Evolutionary conservation across 2,113 vertebrate genomes (phyloP).

Genomic region (Calidris pygmaea): DNA sequence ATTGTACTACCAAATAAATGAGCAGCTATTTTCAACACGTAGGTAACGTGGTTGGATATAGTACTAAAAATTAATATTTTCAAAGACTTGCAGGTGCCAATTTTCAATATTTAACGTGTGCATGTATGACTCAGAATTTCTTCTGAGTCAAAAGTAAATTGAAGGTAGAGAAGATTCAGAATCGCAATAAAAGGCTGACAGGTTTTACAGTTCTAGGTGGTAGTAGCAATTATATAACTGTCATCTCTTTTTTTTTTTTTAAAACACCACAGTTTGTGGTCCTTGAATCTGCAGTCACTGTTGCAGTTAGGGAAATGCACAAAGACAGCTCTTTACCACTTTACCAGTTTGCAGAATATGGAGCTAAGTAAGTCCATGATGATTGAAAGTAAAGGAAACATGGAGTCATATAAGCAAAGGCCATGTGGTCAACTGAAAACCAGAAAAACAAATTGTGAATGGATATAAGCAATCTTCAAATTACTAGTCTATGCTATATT

Average conservation of each 20-base stretch:
- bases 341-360: background rate
- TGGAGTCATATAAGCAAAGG: background rate
- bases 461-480: background rate
- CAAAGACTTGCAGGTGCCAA: background rate
- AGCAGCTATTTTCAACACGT: background rate
- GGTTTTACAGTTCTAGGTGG: background rate
- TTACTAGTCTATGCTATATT: background rate
- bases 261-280: background rate
- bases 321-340: background rate
- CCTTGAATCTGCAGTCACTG: background rate
- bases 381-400: background rate
- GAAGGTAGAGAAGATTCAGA: background rate
- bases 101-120: background rate
- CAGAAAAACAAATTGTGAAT: background rate
- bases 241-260: background rate
- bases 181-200: background rate
- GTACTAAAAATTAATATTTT: background rate
- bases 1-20: background rate
- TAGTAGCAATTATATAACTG: background rate
- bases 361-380: background rate
- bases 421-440: accelerated
- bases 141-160: background rate
- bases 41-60: background rate
- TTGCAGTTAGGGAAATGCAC: background rate
- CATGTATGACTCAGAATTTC: background rate